phyloP scores from a whole-genome alignment of 2,888 invertebrate genomes.

The Pegoplata infirma region DNA sequence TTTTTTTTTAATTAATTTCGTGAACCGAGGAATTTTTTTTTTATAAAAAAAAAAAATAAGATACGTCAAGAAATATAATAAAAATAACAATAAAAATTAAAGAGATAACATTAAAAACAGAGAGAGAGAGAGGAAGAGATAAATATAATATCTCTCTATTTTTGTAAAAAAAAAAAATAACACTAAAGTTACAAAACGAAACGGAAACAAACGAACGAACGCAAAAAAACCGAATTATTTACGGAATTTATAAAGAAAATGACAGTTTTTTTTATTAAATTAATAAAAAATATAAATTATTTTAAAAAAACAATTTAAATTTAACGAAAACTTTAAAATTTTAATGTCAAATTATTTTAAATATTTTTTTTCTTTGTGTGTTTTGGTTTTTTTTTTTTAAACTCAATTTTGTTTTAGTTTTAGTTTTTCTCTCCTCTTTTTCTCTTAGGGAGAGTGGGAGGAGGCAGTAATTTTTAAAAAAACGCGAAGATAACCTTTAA shows the following conservation, averaged over 20 bases:
- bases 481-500: conserved; percentile 60
- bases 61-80: conserved; percentile 39
- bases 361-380: not conserved
- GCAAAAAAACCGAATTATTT: conserved; percentile 14
- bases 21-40: conserved; percentile 22
- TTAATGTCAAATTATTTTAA: not conserved
- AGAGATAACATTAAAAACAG: conserved; percentile 5
- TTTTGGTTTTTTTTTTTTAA: not conserved
- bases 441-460: conserved; percentile 45
- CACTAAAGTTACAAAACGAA: conserved; percentile 20
- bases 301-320: too few species aligned
- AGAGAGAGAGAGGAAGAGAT: too few species aligned
- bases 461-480: conserved; percentile 40
- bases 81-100: conserved; percentile 24
- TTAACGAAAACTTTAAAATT: not conserved
- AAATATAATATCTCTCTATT: not conserved
- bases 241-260: not conserved
- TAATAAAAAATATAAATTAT: not conserved
- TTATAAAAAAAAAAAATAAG: conserved; percentile 16
- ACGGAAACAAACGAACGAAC: conserved; percentile 23
- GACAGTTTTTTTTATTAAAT: not conserved
- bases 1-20: conserved; percentile 24
- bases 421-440: too few species aligned
- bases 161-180: conserved; percentile 3
- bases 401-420: too few species aligned